Conservation (phyloP, 2,113 vertebrate species). For the Archilochus colubris region DNA sequence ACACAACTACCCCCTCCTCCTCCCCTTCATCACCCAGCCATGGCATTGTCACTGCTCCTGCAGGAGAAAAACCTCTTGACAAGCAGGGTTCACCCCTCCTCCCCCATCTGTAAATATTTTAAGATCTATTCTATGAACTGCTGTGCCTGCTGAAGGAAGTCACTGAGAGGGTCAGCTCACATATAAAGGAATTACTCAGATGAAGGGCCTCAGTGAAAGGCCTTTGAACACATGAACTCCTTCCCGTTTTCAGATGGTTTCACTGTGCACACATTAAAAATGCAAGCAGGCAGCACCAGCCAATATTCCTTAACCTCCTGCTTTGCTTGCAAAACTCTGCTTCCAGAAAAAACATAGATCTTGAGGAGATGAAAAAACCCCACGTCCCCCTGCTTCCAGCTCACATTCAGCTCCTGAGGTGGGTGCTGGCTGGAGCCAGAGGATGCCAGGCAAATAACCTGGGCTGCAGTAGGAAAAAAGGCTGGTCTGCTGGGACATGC, state of each 20-base stretch:
- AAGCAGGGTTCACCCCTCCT: neutral
- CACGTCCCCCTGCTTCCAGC: neutral
- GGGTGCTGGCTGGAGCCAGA: neutral
- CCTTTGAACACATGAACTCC: neutral
- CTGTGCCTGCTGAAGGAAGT: neutral
- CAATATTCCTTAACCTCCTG: constrained; percentile 39
- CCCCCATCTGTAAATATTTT: neutral
- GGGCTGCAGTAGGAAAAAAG: neutral
- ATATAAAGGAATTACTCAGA: constrained; percentile 3
- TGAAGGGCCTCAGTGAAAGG: neutral
- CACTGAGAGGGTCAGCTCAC: neutral
- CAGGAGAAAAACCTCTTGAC: neutral
- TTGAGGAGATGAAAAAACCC: constrained; percentile 18
- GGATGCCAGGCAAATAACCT: neutral
- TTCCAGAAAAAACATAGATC: constrained; percentile 45
- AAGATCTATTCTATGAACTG: neutral
- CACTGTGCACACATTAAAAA: constrained; percentile 44
- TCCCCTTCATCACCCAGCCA: accelerated
- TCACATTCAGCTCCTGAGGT: neutral
- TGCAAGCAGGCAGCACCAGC: neutral
- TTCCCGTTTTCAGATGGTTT: constrained; percentile 8
- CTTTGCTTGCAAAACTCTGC: constrained; percentile 30
- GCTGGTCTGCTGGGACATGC: neutral
- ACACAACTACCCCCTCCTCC: neutral
- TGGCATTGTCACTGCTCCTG: accelerated